Conservation (phyloP, 2,797 vertebrate genomes). For the Columba guinea region DNA sequence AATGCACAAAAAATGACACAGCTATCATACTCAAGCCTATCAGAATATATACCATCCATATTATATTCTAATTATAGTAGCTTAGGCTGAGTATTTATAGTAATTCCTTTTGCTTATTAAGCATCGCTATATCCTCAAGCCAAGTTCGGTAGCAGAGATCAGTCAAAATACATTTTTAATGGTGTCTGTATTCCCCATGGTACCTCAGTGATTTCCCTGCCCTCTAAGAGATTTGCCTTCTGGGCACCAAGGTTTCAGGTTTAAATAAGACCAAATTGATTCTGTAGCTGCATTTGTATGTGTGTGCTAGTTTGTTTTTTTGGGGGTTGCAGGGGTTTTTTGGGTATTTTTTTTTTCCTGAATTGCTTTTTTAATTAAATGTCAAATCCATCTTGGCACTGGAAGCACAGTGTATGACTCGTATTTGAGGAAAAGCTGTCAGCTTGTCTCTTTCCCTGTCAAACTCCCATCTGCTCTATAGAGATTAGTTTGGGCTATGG, state of each 20-base stretch:
- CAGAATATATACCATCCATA: neutral
- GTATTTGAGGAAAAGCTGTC: constrained; percentile 65
- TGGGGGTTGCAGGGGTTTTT: neutral
- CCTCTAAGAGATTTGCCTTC: constrained; percentile 5
- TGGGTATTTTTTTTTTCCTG: neutral
- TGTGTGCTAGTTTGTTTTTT: fast-evolving
- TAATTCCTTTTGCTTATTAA: constrained; percentile 30
- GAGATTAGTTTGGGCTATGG: constrained; percentile 59
- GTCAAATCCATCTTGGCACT: constrained; percentile 66
- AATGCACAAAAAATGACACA: neutral
- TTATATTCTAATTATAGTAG: neutral
- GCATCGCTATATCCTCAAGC: neutral
- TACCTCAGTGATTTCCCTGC: neutral
- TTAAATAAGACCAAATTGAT: constrained; percentile 61
- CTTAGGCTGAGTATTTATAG: neutral
- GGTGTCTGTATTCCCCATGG: neutral
- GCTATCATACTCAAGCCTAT: neutral
- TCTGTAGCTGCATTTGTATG: neutral
- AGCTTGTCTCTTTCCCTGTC: constrained; percentile 64
- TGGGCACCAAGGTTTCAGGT: neutral
- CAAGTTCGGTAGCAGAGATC: neutral
- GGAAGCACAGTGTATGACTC: constrained; percentile 28
- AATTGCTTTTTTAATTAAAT: constrained; percentile 71
- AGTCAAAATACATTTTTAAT: constrained; percentile 51
- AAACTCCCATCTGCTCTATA: constrained; percentile 64